Evolutionary conservation across 2,113 vertebrate species (phyloP).

Genomic region (Oreamnos americanus): DNA sequence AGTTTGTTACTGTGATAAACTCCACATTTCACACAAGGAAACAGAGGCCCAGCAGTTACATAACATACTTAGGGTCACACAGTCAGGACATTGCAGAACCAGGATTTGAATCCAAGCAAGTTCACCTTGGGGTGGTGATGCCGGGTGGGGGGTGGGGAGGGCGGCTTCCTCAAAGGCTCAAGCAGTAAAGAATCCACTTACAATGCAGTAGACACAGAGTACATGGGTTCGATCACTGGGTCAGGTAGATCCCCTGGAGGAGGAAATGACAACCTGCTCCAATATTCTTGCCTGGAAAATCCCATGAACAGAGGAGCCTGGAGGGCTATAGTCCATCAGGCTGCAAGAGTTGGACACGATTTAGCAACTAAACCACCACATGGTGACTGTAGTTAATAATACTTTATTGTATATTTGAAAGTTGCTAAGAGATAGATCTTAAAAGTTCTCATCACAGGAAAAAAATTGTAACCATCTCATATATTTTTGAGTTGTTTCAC

Average conservation of each 20-base stretch:
- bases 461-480: neutral
- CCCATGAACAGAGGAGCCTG: neutral
- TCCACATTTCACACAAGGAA: neutral
- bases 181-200: neutral
- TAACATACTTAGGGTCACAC: neutral
- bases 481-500: neutral
- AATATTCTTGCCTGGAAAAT: neutral
- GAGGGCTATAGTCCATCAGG: neutral
- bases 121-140: neutral
- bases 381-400: neutral
- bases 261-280: neutral
- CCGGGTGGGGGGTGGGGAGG: too few species aligned
- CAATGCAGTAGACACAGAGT: neutral
- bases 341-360: neutral
- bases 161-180: neutral
- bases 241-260: neutral
- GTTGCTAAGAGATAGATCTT: neutral
- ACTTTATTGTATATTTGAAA: neutral
- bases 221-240: neutral
- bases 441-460: neutral
- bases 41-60: neutral
- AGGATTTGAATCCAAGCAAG: neutral
- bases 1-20: neutral
- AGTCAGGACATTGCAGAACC: neutral
- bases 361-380: neutral